Evolutionary conservation across 2,113 vertebrate species (phyloP).

Genomic region (Stegostoma tigrinum): DNA sequence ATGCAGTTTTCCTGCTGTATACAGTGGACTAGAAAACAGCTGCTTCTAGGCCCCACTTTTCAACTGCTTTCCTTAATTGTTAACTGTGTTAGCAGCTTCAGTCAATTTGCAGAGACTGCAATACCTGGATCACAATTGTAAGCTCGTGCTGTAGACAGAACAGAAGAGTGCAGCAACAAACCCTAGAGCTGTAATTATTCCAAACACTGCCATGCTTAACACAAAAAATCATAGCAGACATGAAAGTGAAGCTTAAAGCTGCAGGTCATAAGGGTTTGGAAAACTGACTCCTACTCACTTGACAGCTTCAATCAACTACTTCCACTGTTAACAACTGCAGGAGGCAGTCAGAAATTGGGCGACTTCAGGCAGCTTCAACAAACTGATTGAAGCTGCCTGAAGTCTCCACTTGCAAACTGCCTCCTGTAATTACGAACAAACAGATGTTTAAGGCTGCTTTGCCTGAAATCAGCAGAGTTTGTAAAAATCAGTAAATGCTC

Average conservation of each 20-base stretch:
- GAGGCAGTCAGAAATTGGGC: not conserved
- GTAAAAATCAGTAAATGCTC: not conserved
- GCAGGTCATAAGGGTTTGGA: not conserved
- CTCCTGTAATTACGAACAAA: not conserved
- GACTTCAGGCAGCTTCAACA: not conserved
- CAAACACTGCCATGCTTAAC: not conserved
- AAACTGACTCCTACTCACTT: not conserved
- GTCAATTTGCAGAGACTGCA: not conserved
- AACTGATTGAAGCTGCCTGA: not conserved
- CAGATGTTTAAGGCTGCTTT: not conserved
- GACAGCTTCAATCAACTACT: not conserved
- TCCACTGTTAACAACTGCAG: not conserved
- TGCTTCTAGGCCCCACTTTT: not conserved
- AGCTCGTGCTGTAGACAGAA: not conserved
- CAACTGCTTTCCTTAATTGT: not conserved
- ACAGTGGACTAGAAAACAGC: not conserved
- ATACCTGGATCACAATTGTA: not conserved
- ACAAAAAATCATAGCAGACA: not conserved
- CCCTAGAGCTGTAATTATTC: not conserved
- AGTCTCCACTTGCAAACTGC: not conserved
- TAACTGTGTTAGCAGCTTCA: not conserved
- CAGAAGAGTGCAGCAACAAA: not conserved
- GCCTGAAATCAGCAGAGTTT: not conserved
- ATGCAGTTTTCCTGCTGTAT: not conserved
- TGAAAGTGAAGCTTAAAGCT: not conserved